A percentile compares a stretch with the other conserved stretches of the same genome.
Evolutionary conservation across 2,797 vertebrate genomes (phyloP).

Genomic region (Setipinna tenuifilis): DNA sequence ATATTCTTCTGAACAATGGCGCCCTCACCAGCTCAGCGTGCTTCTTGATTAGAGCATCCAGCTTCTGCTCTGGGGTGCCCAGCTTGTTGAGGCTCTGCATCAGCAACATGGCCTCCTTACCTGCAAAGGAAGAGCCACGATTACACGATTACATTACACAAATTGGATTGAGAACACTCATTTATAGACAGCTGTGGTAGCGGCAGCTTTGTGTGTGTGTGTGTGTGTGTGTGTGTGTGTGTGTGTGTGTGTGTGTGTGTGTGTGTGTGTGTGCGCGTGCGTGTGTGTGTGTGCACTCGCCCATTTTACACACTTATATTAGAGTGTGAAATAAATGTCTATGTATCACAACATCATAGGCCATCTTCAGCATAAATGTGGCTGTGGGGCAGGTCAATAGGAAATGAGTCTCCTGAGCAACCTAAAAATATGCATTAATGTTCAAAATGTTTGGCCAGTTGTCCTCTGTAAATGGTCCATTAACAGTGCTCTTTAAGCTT

Average conservation of each 20-base stretch:
- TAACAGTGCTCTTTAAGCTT: not conserved
- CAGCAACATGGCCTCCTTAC: constrained; percentile 91
- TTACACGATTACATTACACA: not conserved
- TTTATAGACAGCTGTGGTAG: not conserved
- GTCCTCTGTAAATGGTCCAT: not conserved
- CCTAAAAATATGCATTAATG: not conserved
- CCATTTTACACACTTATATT: not conserved
- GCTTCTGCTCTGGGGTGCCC: constrained; percentile 86
- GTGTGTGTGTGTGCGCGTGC: too few relatives aligned
- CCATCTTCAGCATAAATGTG: not conserved
- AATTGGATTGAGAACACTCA: not conserved
- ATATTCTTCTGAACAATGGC: too few relatives aligned
- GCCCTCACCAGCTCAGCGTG: constrained; percentile 92
- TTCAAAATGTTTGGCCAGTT: not conserved
- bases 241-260: not conserved
- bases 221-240: not conserved
- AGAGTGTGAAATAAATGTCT: not conserved
- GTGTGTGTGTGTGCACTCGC: too few relatives aligned
- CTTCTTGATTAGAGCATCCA: constrained; percentile 94
- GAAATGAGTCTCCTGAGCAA: not conserved
- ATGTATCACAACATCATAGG: not conserved
- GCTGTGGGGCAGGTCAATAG: not conserved
- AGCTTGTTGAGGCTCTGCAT: constrained; percentile 95
- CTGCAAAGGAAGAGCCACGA: constrained; percentile 62
- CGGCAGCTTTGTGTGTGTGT: not conserved